These are phyloP conservation scores for Anoplolepis gracilipes DNA, from an alignment of 1,140 invertebrate genomes.

Conservation along the genomic window DNA sequence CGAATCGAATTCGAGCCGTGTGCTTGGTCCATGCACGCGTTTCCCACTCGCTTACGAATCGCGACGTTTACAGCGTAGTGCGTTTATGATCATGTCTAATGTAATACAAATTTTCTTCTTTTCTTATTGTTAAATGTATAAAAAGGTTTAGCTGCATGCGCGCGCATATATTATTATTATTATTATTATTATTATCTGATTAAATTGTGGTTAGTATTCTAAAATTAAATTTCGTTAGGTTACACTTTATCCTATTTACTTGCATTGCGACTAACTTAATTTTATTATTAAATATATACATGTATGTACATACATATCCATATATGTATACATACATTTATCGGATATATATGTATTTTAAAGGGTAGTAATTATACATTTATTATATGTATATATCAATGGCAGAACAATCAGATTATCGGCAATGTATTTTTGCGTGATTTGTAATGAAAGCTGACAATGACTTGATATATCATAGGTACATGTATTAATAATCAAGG, in stretches of 20 bases:
- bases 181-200: neutral
- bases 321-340: too few relatives aligned
- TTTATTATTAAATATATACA: too few relatives aligned
- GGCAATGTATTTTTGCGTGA: slow-evolving; percentile 35
- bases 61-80: neutral
- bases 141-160: neutral
- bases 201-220: neutral
- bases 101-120: neutral
- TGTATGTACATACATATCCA: too few relatives aligned
- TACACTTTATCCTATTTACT: neutral
- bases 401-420: neutral
- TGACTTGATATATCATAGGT: slow-evolving; percentile 76
- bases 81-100: neutral
- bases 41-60: slow-evolving; percentile 29
- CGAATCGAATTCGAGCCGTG: slow-evolving; percentile 76
- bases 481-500: slow-evolving; percentile 72
- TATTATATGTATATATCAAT: too few relatives aligned
- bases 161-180: neutral
- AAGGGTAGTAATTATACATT: too few relatives aligned
- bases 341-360: too few relatives aligned
- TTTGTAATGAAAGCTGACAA: slow-evolving; percentile 69
- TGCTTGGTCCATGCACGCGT: slow-evolving; percentile 51
- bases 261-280: slow-evolving; percentile 11
- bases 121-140: neutral
- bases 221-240: neutral